Evolutionary conservation across 2,113 vertebrate species (phyloP), one percentile per base, ranked within the genome.

Genomic region (Sinocyclocheilus maitianheensis): DNA sequence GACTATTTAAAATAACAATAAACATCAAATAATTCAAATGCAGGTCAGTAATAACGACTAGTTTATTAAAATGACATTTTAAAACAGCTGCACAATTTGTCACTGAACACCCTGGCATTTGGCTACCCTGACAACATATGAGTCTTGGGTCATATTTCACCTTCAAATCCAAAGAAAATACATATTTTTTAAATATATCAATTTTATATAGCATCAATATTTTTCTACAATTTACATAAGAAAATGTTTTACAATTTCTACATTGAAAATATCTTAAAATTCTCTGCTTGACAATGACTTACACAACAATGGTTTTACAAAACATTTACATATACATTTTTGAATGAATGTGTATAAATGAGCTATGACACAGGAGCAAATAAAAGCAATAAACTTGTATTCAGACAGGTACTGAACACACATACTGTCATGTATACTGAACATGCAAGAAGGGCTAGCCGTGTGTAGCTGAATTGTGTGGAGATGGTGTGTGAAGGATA

Each of bases 51-150:
- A 72, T 72, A 72, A 72, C 22, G 16, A 72, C 18, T 5, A 5
- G 37, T 72, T 72, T 72, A 72, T 72, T 72, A 43, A 72, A 58
- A 37, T 11, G 22, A 58, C 76, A 78, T 22, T 78, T 58, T 58
- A 34, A 14, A 16, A 34, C 76, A 55, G 5, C 51, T 40, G n/a
- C 77, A 78, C 77, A 77, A 58, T 79, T 79, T 60, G 53, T 60
- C 77, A 79, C 77, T 62, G 77, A 62, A 79, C 9, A 79, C 37
- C 62, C 16, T 79, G 55, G 77, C 77, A 62, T 79, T 40, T 62
- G 77, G 30, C 20, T 34, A 24, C 34, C 77, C 55, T 40, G 34
- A 62, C 37, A 58, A 79, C 22, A 1, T 40, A 6, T 9, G 7
- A 22, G 16, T n/a, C 24, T 53, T 5, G 26, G 7, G 26, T 26